Percentiles rank a stretch among this genome's conserved stretches.
phyloP scores from a whole-genome alignment of 2,113 vertebrate genomes.

The Isurus oxyrinchus region DNA sequence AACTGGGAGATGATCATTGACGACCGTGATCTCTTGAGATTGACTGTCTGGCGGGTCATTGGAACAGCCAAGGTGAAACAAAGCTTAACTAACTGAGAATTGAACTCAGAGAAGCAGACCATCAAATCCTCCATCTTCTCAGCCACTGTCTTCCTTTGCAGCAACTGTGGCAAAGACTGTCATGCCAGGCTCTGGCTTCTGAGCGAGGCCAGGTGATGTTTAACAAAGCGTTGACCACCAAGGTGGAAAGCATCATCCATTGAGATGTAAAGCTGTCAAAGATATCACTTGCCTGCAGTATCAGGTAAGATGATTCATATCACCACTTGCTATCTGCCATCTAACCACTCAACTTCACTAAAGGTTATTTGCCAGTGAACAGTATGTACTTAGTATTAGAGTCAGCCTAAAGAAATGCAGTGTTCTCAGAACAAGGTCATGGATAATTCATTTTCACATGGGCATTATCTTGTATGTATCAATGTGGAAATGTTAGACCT shows the following conservation, averaged over 20 bases:
- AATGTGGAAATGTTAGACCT: background rate
- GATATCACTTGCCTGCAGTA: background rate
- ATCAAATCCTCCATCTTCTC: background rate
- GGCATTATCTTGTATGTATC: background rate
- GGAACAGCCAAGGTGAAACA: background rate
- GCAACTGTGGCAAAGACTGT: background rate
- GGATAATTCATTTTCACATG: background rate
- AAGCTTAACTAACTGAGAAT: background rate
- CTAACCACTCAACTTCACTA: slow-evolving; percentile 1
- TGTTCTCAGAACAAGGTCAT: background rate
- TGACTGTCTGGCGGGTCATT: background rate
- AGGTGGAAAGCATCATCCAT: background rate
- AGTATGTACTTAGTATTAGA: background rate
- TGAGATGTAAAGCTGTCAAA: background rate
- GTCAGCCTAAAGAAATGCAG: background rate
- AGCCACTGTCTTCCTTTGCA: background rate
- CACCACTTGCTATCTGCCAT: background rate
- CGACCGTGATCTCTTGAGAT: background rate
- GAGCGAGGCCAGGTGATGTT: background rate
- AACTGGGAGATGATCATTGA: background rate
- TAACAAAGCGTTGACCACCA: background rate
- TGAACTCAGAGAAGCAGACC: background rate
- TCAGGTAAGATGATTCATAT: background rate
- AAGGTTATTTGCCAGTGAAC: background rate
- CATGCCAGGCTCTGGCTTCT: background rate